Evolutionary conservation across 2,797 vertebrate species (phyloP), one percentile per base, ranked within the genome.

Genomic region (Delichon dasypus): DNA sequence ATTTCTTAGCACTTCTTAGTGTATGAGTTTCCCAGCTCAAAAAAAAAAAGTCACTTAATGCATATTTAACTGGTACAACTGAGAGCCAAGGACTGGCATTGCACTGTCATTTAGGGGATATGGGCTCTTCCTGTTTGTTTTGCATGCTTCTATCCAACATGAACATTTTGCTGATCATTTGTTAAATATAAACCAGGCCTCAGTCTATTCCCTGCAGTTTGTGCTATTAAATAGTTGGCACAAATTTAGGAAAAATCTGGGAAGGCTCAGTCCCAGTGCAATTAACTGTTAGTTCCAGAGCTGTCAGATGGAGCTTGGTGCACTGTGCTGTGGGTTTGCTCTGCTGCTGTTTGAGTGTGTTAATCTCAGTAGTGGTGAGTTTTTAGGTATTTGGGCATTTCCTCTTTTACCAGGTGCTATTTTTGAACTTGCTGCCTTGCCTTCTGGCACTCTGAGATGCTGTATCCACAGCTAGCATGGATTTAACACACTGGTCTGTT

Each of bases 221-320:
- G 0, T 84, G 32, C 73, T 88, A 36, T 86, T 88, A 90, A 88
- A 50, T 48, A 70, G 44, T 60, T 91, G 91, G 85, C 73, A 91
- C 40, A 72, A 88, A 88, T 89, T 62, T 92, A 70, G 60, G 89
- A 66, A 93, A 89, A 96, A 81, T 89, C 51, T 94, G 79, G 51
- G 73, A 85, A 88, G 58, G 47, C 72, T 93, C 47, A 66, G 9
- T 90, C 86, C 77, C 80, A n/a, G 42, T 76, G 32, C 67, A 87
- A 71, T 85, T 90, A 93, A 32, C 67, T 84, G 32, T 79, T 89
- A 20, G 64, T 83, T 91, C 40, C 71, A 85, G 64, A 87, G 50
- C 73, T 86, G 38, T 94, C 92, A 91, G 34, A 19, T 76, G 82
- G 73, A 95, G 48, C 66, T 61, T 2, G 3, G 18, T 55, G 18